These are phyloP conservation scores for Halictus rubicundus DNA, from an alignment of 1,140 invertebrate genomes.

Conservation along the genomic window DNA sequence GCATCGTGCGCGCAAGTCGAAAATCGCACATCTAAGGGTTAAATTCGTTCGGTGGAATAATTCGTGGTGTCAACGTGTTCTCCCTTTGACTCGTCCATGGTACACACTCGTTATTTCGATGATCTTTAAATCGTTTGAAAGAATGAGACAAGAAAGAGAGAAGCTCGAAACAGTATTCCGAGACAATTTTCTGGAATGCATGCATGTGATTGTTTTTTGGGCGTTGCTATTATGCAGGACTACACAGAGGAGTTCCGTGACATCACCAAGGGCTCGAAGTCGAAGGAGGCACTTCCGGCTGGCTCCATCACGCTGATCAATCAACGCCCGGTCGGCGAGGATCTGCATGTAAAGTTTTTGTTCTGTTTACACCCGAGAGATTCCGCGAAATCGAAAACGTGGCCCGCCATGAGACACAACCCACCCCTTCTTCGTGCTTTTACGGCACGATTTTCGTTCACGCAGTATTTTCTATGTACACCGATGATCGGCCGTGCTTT, in stretches of 20 bases:
- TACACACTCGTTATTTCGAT: neutral
- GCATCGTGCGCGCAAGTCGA: neutral
- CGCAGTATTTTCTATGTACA: too few relatives aligned
- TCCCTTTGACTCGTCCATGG: neutral
- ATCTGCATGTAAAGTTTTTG: slow-evolving; percentile 91
- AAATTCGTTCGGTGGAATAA: neutral
- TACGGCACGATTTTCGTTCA: too few relatives aligned
- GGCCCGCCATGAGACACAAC: too few relatives aligned
- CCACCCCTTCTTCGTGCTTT: too few relatives aligned
- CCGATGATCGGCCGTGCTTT: neutral
- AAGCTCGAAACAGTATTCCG: slow-evolving; percentile 7
- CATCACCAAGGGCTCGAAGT: slow-evolving; percentile 94
- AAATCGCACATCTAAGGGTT: neutral
- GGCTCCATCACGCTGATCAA: slow-evolving; percentile 97
- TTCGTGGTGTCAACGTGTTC: slow-evolving; percentile 10
- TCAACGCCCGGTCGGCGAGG: slow-evolving; percentile 96
- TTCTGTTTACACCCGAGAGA: slow-evolving; percentile 67
- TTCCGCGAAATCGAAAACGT: neutral
- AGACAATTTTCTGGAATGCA: slow-evolving; percentile 70
- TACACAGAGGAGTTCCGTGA: slow-evolving; percentile 98
- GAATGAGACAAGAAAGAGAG: neutral
- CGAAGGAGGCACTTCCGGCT: slow-evolving; percentile 93
- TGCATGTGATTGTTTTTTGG: slow-evolving; percentile 78
- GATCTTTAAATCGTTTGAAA: too few relatives aligned
- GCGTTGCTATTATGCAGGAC: slow-evolving; percentile 87